Percentiles rank a stretch among this genome's conserved stretches.
phyloP scores from a whole-genome alignment of 2,888 invertebrate genomes.

The Athalia cordata region DNA sequence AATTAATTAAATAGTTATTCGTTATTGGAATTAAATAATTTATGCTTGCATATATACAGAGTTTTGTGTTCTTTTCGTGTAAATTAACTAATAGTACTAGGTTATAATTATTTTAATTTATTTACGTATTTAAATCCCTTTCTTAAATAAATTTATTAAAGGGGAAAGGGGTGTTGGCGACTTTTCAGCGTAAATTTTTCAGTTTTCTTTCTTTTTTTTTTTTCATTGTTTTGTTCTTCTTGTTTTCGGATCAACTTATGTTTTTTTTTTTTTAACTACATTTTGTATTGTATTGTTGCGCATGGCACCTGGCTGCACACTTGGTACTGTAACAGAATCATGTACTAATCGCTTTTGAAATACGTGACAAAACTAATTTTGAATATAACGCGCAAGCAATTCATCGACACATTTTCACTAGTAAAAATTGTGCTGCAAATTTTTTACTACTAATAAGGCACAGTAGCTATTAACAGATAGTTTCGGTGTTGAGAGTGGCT shows the following conservation, averaged over 20 bases:
- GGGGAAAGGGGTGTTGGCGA: slow-evolving; percentile 31
- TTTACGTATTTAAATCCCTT: slow-evolving; percentile 31
- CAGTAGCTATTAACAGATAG: too few relatives aligned
- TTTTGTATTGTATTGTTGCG: not conserved
- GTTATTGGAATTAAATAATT: slow-evolving; percentile 64
- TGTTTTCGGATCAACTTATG: slow-evolving; percentile 1
- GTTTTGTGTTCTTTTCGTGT: slow-evolving; percentile 25
- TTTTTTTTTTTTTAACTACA: slow-evolving; percentile 4
- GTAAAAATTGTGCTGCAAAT: not conserved
- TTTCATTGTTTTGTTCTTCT: not conserved
- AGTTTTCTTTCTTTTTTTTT: slow-evolving; percentile 4
- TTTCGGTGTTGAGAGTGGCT: too few relatives aligned
- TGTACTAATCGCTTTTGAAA: not conserved
- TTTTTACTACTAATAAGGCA: too few relatives aligned
- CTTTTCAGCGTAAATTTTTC: slow-evolving; percentile 23
- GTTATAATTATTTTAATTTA: slow-evolving; percentile 32
- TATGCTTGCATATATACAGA: slow-evolving; percentile 61
- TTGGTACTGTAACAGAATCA: slow-evolving; percentile 35
- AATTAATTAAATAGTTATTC: slow-evolving; percentile 55
- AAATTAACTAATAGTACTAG: slow-evolving; percentile 41
- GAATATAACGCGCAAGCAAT: not conserved
- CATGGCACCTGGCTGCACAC: slow-evolving; percentile 30
- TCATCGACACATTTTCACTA: not conserved
- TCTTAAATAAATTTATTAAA: slow-evolving; percentile 4
- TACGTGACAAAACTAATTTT: not conserved